Evolutionary conservation across 2,797 vertebrate species (phyloP), one percentile per base, ranked within the genome.

Genomic region (Amniataba percoides): DNA sequence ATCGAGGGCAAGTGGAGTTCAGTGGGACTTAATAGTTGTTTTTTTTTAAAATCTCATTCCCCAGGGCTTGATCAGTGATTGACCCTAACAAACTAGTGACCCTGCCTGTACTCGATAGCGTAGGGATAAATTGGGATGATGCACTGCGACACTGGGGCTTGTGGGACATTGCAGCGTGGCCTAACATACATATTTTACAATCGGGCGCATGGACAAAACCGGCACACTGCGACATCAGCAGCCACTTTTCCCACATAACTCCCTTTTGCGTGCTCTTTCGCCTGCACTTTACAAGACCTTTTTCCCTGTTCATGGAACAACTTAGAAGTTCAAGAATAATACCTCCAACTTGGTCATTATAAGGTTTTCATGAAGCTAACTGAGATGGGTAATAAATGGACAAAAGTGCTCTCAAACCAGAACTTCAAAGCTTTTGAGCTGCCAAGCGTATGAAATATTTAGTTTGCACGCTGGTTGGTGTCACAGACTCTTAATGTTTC

Each of bases 401-500:
- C 7, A 39, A 27, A 57, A 77, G 71, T 82, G 80, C 86, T 84
- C 74, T 84, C 57, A 57, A 70, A 42, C 49, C 61, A 58, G 63
- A 81, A 79, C 68, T 71, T 83, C 2, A 9, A 69, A 81, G 73
- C 74, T 71, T 88, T 77, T 71, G 59, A 73, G 53, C 74, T 71
- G 3, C 60, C 63, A 8, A 45, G 25, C 0, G 2, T 56, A 90
- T 93, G 2, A 92, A 93, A 93, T 86, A 94, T 95, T 92, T 43
- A 89, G 69, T 31, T 48, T 71, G 62, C 64, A 65, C 73, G 36
- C 52, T 27, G 36, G 89, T 93, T 27, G 36, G 89, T 93, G 91
- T 92, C 82, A 80, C 76, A 2, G 74, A 78, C 82, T 84, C 67
- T 59, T 89, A 82, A 86, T 80, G 88, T 87, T 85, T 81, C 71